phyloP scores from a whole-genome alignment of 2,797 vertebrate genomes.

The Myotis pilosus region DNA sequence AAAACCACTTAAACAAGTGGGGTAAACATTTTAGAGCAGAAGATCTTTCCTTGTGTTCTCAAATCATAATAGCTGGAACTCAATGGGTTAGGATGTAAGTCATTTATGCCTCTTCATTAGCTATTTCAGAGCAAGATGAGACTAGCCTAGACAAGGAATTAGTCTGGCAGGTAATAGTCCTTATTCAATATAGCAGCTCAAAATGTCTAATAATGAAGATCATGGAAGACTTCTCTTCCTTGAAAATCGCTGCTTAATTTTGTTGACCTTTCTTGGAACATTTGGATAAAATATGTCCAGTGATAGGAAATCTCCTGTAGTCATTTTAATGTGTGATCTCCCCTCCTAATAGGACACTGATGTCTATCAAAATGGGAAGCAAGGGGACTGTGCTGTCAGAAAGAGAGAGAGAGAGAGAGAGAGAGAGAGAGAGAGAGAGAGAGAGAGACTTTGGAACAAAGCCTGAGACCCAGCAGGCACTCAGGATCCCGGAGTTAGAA shows the following conservation, averaged over 20 bases:
- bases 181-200: conserved; percentile 3
- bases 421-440: neutral
- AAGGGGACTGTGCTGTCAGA: neutral
- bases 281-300: neutral
- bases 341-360: neutral
- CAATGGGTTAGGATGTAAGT: neutral
- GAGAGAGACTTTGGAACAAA: neutral
- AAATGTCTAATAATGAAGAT: conserved; percentile 12
- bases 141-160: conserved; percentile 9
- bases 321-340: neutral
- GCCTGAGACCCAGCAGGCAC: neutral
- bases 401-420: neutral
- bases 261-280: neutral
- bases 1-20: neutral
- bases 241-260: conserved; percentile 23
- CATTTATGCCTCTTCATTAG: neutral
- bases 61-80: neutral
- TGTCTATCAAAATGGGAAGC: neutral
- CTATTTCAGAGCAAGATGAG: conserved; percentile 15
- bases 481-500: neutral
- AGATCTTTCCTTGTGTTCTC: neutral
- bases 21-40: neutral
- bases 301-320: neutral
- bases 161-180: neutral
- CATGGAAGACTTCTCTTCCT: neutral